These are phyloP conservation scores for Drosophila kepulauana DNA, from an alignment of 1,140 invertebrate species.

Conservation along the genomic window DNA sequence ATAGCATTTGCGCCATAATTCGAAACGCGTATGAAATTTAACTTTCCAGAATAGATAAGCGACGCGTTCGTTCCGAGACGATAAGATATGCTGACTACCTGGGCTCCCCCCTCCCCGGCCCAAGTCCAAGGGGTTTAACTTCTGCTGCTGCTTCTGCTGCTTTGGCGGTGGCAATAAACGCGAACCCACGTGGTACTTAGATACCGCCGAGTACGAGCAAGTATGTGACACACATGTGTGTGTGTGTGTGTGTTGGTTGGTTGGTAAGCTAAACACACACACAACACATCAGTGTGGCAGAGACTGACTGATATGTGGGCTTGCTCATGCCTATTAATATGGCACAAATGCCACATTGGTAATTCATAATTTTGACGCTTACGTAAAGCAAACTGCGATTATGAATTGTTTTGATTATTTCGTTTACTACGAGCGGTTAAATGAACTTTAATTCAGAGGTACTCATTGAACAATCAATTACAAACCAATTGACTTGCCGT, in stretches of 20 bases:
- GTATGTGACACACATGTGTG: background rate
- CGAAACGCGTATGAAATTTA: slow-evolving; percentile 66
- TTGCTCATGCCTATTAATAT: slow-evolving; percentile 47
- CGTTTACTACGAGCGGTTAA: background rate
- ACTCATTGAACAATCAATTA: background rate
- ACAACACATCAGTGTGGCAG: background rate
- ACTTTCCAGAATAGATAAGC: slow-evolving; percentile 67
- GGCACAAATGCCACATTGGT: slow-evolving; percentile 38
- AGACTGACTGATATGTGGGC: slow-evolving; percentile 5
- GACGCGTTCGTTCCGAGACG: slow-evolving; percentile 30
- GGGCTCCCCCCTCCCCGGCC: background rate
- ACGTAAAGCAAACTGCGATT: slow-evolving; percentile 40
- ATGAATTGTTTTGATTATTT: background rate
- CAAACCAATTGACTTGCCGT: background rate
- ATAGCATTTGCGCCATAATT: slow-evolving; percentile 66
- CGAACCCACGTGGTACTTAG: slow-evolving; percentile 30
- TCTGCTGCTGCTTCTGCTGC: background rate
- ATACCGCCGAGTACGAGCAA: slow-evolving; percentile 1
- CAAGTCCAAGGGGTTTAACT: slow-evolving; percentile 1
- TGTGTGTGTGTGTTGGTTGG: no score
- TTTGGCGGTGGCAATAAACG: slow-evolving; percentile 9
- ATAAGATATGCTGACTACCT: slow-evolving; percentile 65
- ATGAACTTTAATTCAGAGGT: slow-evolving; percentile 5
- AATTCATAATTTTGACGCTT: slow-evolving; percentile 69
- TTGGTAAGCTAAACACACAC: slow-evolving; percentile 1